These are phyloP conservation scores for Alaudala cheleensis DNA, from an alignment of 2,113 vertebrate genomes.

Conservation along the genomic window DNA sequence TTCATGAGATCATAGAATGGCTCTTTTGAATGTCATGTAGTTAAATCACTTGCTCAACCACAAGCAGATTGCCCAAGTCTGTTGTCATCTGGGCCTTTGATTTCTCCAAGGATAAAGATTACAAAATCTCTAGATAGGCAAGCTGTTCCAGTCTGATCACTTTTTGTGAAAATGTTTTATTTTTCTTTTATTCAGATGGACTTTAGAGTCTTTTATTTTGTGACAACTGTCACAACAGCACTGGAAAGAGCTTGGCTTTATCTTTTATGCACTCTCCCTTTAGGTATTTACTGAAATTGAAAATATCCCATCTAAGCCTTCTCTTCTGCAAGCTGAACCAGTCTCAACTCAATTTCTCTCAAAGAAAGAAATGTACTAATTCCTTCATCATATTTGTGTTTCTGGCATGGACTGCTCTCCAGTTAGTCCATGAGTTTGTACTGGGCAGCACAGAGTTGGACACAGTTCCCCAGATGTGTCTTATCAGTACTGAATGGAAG, in stretches of 20 bases:
- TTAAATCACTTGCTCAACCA: not conserved
- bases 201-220: not conserved
- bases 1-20: not conserved
- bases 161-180: not conserved
- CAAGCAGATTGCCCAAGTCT: not conserved
- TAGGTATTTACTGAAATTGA: not conserved
- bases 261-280: not conserved
- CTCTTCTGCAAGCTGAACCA: not conserved
- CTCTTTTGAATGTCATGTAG: not conserved
- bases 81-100: not conserved
- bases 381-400: not conserved
- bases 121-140: not conserved
- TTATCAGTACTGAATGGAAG: not conserved
- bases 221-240: accelerated
- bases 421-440: not conserved
- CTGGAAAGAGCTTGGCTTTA: not conserved
- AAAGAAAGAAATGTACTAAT: not conserved
- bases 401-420: not conserved
- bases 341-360: not conserved
- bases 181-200: not conserved
- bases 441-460: not conserved
- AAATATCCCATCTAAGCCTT: not conserved
- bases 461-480: too few species aligned
- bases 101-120: not conserved
- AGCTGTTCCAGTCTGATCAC: not conserved